A percentile compares a stretch with the other conserved stretches of the same genome.
These are phyloP conservation scores for Halictus ligatus DNA, from an alignment of 2,888 invertebrate genomes.

Conservation along the genomic window DNA sequence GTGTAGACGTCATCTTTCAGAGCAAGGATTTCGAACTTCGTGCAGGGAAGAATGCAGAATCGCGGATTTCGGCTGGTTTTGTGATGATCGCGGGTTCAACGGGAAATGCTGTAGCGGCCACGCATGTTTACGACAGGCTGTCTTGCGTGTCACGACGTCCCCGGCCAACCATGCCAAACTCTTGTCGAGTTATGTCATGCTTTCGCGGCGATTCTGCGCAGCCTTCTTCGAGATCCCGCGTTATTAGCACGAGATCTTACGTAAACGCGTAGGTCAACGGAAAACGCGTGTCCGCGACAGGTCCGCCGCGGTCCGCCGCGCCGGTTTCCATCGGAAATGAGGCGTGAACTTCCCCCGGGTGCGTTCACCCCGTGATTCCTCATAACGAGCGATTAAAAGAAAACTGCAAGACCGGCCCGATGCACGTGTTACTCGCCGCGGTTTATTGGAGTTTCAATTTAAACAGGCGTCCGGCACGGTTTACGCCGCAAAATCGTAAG, in stretches of 20 bases:
- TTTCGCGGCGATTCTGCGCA: conserved; percentile 34
- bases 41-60: background rate
- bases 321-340: conserved; percentile 15
- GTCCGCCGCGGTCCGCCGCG: background rate
- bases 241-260: conserved; percentile 35
- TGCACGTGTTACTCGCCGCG: background rate
- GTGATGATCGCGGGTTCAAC: background rate
- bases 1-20: background rate
- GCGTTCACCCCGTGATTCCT: conserved; percentile 17
- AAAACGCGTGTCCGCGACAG: conserved; percentile 19
- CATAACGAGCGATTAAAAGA: background rate
- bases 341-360: conserved; percentile 32
- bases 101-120: conserved; percentile 31
- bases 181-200: conserved; percentile 59
- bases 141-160: conserved; percentile 32
- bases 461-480: conserved; percentile 1
- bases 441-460: background rate
- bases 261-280: conserved; percentile 40
- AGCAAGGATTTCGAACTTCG: background rate
- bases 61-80: background rate
- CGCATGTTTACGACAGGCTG: conserved; percentile 51
- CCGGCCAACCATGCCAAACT: conserved; percentile 53
- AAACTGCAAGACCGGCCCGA: background rate
- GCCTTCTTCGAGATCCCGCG: conserved; percentile 34
- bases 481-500: background rate